Evolutionary conservation across 2,888 invertebrate genomes (phyloP), one percentile per base, ranked within the genome.

Genomic region (Dasypogon diadema): DNA sequence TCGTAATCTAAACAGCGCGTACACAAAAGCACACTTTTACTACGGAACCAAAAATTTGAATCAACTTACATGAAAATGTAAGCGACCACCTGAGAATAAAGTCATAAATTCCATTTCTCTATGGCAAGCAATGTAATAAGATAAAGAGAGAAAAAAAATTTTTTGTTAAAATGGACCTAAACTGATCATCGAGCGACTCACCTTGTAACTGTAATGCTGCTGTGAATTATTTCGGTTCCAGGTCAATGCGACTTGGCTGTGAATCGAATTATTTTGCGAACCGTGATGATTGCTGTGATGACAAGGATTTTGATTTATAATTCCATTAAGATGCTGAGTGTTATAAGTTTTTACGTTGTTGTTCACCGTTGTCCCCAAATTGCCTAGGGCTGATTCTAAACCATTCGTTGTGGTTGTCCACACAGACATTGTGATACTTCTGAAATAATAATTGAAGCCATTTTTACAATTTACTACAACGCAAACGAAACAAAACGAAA

Each of bases 351-450:
- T 68, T 51, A 1, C 73, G 58, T 75, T 76, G 68, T 55, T 70
- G 30, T 79, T 79, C 12, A 78, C 74, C 22, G 80, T 79, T 58
- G 80, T 68, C 65, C 80, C 79, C 51, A 81, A 63, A 60, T 80
- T 79, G 74, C 80, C 81, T 74, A 81, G 78, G 54, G 81, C 81
- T 58, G 81, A 81, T 76, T 85, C 85, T 83, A 89, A 82, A 82
- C 87, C 91, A 85, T 89, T 88, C 82, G 90, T 88, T 84, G 89
- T 89, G 84, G 91, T 91, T 83, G 91, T 91, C 92, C 92, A 92
- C 86, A 92, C 89, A 87, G 92, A 92, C 92, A 85, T 85, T 77
- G 78, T 81, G 81, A 56, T 12, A 63, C 54, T 16, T 16, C 72
- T 73, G 55, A 55, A 73, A 73, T 42, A 18, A 55, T 24, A 56